Evolutionary conservation across 2,888 invertebrate genomes (phyloP).

Genomic region (Phragmatobia fuliginosa): DNA sequence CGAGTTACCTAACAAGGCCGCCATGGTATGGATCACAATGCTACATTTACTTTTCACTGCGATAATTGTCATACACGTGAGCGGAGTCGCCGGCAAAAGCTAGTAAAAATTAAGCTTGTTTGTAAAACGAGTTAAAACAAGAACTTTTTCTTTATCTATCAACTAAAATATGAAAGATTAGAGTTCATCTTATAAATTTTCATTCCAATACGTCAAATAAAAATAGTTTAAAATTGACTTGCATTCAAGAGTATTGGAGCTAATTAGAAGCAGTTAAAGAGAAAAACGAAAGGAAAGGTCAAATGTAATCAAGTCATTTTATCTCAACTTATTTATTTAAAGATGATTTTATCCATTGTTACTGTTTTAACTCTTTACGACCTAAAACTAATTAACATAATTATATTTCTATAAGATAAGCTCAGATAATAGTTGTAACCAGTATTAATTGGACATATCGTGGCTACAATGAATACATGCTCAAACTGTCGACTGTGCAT

Average conservation of each 20-base stretch:
- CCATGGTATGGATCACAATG: no score
- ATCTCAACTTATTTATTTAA: background rate
- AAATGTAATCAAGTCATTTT: background rate
- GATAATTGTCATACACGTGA: no score
- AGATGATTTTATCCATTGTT: background rate
- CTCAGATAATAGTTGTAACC: background rate
- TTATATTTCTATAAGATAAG: background rate
- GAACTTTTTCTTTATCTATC: no score
- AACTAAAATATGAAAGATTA: no score
- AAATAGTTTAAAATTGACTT: no score
- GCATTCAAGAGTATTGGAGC: no score
- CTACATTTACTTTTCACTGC: no score
- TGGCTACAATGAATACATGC: background rate
- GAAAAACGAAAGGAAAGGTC: background rate
- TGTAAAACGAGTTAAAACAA: no score
- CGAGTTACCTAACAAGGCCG: no score
- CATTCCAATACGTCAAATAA: background rate
- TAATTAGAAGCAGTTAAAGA: no score
- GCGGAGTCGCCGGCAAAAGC: no score
- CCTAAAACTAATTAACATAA: background rate
- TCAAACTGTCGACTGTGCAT: background rate
- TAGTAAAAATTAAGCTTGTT: no score
- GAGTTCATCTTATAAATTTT: background rate
- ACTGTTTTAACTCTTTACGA: background rate
- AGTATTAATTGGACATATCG: background rate